These are phyloP conservation scores for Solenopsis invicta DNA, from an alignment of 1,140 invertebrate species.

Conservation along the genomic window DNA sequence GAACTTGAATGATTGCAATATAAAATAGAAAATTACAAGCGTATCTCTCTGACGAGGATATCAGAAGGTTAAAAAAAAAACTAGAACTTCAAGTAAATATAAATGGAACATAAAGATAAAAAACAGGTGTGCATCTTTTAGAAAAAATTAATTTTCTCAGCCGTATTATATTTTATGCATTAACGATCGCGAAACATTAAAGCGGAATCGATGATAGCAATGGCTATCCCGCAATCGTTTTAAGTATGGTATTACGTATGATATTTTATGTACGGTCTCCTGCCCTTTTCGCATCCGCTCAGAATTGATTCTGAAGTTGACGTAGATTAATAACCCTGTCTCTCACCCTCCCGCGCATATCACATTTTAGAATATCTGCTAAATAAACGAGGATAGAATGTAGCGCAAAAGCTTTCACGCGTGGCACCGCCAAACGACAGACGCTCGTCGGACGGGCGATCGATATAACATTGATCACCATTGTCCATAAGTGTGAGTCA, in stretches of 20 bases:
- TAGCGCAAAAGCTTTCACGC: conserved; percentile 1
- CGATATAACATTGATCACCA: conserved; percentile 35
- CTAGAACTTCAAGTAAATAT: not conserved
- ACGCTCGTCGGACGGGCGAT: conserved; percentile 17
- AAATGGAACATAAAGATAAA: not conserved
- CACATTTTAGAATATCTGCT: conserved; percentile 39
- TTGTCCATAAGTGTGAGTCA: conserved; percentile 23
- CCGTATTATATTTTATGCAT: not conserved
- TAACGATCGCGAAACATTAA: not conserved
- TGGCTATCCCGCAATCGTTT: not conserved
- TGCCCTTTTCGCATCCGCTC: not conserved
- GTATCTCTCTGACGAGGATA: not conserved
- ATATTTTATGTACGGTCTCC: not conserved
- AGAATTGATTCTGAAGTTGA: conserved; percentile 42
- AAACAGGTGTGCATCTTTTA: not conserved
- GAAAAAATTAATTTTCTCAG: not conserved
- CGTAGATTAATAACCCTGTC: conserved; percentile 49
- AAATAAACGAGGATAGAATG: not conserved
- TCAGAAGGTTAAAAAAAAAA: not conserved
- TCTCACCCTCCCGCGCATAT: not conserved
- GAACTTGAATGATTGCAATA: too few species aligned
- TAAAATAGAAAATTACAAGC: not conserved
- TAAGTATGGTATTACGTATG: not conserved
- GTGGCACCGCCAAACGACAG: conserved; percentile 25
- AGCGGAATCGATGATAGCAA: not conserved